Evolutionary conservation across 2,113 vertebrate genomes (phyloP).

Genomic region (Romanogobio albipinnatus): DNA sequence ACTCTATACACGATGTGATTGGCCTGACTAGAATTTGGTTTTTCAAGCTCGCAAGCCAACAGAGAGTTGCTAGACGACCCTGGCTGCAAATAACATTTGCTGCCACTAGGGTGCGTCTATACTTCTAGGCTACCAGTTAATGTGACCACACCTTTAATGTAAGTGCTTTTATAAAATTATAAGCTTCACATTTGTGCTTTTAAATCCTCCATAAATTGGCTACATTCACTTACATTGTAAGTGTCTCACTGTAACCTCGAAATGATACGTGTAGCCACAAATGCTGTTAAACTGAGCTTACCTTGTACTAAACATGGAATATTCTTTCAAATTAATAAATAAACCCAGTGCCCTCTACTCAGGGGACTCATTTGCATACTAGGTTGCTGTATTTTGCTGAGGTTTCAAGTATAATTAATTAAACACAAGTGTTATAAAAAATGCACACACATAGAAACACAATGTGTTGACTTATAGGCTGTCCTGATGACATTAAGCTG

Average conservation of each 20-base stretch:
- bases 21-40: no score
- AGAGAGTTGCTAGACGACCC: no score
- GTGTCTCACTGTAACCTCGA: no score
- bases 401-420: background rate
- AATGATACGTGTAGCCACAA: background rate
- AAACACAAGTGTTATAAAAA: background rate
- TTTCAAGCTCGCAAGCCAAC: no score
- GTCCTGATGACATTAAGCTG: background rate
- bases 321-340: background rate
- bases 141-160: background rate
- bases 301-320: background rate
- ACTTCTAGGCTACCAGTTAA: background rate
- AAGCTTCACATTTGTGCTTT: no score
- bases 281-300: background rate
- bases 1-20: no score
- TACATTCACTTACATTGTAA: no score
- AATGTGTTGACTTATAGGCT: background rate
- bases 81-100: no score
- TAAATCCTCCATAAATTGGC: no score
- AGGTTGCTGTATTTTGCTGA: background rate
- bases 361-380: background rate
- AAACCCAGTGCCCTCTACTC: background rate
- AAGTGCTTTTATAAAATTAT: no score
- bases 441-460: slow-evolving; percentile 11
- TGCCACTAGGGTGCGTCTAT: no score